Evolutionary conservation across 37 sponge, comb jelly and placozoan genomes (phyloP).

Genomic region (Petrosia ficiformis): DNA sequence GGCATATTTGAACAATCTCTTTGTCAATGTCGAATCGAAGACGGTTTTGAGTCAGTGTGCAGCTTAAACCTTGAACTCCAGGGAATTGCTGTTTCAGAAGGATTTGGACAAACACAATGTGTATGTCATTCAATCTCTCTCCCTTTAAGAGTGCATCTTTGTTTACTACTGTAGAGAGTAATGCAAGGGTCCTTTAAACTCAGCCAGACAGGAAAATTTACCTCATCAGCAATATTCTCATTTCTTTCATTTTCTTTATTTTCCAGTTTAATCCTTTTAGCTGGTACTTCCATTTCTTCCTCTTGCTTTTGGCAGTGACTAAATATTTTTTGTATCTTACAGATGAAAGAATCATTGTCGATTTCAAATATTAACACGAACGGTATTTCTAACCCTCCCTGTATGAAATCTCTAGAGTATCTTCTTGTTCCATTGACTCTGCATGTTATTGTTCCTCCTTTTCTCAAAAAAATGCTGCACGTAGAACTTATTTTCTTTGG

Average conservation of each 20-base stretch:
- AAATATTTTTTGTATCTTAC: neutral
- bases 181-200: too few relatives aligned
- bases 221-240: too few relatives aligned
- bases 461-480: conserved; percentile 14
- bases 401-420: neutral
- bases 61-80: neutral
- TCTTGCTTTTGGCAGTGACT: neutral
- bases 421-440: conserved; percentile 17
- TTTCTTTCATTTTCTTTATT: conserved; percentile 4
- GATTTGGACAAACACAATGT: neutral
- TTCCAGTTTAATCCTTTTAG: too few relatives aligned
- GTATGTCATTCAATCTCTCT: conserved; percentile 1
- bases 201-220: too few relatives aligned
- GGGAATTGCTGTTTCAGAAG: conserved; percentile 3
- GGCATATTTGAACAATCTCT: neutral
- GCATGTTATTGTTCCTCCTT: conserved; percentile 11
- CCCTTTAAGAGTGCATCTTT: too few relatives aligned
- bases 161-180: too few relatives aligned
- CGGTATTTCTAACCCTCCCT: conserved; percentile 21
- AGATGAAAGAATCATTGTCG: neutral
- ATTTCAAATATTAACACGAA: neutral
- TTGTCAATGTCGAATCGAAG: neutral
- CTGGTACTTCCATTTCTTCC: too few relatives aligned
- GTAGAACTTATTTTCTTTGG: conserved; percentile 11
- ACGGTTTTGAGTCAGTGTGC: neutral